These are phyloP conservation scores for Oryzias curvinotus DNA, from an alignment of 2,113 vertebrate species.

Conservation along the genomic window DNA sequence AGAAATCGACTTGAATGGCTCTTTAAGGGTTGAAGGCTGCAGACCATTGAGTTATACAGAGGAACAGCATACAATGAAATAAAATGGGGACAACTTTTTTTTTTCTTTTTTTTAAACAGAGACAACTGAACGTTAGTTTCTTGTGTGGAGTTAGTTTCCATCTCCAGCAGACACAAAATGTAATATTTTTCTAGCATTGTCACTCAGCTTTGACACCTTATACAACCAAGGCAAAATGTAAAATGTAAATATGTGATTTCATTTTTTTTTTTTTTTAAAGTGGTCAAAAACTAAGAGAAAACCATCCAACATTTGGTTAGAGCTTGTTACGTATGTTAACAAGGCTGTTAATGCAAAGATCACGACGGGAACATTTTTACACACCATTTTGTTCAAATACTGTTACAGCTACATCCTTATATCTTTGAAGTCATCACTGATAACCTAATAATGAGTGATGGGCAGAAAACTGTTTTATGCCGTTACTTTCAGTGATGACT, in stretches of 20 bases:
- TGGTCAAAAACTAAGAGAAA: neutral
- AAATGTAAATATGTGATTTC: neutral
- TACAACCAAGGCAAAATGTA: neutral
- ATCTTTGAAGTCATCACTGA: conserved; percentile 53
- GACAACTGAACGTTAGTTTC: neutral
- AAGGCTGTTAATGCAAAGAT: conserved; percentile 25
- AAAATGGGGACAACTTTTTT: neutral
- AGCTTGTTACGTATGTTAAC: conserved; percentile 6
- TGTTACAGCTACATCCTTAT: conserved; percentile 54
- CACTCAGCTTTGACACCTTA: neutral
- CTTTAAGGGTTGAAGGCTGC: too few species aligned
- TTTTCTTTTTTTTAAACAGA: neutral
- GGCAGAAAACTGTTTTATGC: conserved; percentile 40
- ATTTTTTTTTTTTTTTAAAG: too few species aligned
- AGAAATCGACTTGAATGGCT: too few species aligned
- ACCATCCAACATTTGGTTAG: conserved; percentile 1
- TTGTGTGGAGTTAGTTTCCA: conserved; percentile 6
- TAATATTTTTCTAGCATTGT: neutral
- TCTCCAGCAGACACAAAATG: conserved; percentile 6
- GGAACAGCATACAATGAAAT: neutral
- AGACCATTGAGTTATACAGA: too few species aligned
- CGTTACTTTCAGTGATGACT: conserved; percentile 43
- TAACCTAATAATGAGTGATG: conserved; percentile 19
- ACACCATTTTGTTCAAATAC: conserved; percentile 62
- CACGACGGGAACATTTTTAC: conserved; percentile 27